Evolutionary conservation across 1,140 invertebrate species (phyloP).

Genomic region (Drosophila micromelanica): DNA sequence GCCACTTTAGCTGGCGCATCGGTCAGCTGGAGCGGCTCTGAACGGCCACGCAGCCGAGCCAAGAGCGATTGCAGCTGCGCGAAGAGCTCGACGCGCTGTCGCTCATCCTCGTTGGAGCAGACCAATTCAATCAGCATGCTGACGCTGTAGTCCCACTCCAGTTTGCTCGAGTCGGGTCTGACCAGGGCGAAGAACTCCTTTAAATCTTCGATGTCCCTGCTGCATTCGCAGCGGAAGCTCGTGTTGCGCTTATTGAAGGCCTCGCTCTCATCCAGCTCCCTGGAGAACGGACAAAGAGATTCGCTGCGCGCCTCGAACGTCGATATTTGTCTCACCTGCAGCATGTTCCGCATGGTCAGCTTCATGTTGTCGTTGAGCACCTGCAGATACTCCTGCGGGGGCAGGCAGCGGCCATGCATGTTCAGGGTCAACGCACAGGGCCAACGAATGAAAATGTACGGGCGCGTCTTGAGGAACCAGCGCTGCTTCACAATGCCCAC

Average conservation of each 20-base stretch:
- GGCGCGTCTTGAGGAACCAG: constrained; percentile 50
- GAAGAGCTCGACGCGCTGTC: constrained; percentile 36
- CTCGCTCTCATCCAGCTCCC: constrained; percentile 55
- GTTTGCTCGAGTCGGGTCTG: background rate
- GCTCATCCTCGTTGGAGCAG: background rate
- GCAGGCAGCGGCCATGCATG: constrained; percentile 58
- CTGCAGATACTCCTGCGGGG: constrained; percentile 48
- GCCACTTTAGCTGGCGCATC: constrained; percentile 5
- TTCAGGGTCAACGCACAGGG: constrained; percentile 50
- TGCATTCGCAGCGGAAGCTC: constrained; percentile 45
- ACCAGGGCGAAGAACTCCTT: constrained; percentile 37
- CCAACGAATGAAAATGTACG: constrained; percentile 42
- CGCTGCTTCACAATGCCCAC: constrained; percentile 62
- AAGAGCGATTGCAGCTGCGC: constrained; percentile 43
- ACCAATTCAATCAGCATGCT: constrained; percentile 52
- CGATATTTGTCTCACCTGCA: background rate
- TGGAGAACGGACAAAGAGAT: constrained; percentile 40
- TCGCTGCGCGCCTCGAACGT: too few relatives aligned
- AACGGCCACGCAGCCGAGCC: constrained; percentile 7
- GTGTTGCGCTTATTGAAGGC: constrained; percentile 58
- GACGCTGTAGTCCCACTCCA: constrained; percentile 57
- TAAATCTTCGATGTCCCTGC: constrained; percentile 40
- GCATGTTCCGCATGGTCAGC: background rate
- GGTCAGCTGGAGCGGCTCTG: background rate
- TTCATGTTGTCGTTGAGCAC: constrained; percentile 16